These are phyloP conservation scores for Siderastrea siderea DNA, from an alignment of 92 coral and sea anemone species.

Conservation along the genomic window DNA sequence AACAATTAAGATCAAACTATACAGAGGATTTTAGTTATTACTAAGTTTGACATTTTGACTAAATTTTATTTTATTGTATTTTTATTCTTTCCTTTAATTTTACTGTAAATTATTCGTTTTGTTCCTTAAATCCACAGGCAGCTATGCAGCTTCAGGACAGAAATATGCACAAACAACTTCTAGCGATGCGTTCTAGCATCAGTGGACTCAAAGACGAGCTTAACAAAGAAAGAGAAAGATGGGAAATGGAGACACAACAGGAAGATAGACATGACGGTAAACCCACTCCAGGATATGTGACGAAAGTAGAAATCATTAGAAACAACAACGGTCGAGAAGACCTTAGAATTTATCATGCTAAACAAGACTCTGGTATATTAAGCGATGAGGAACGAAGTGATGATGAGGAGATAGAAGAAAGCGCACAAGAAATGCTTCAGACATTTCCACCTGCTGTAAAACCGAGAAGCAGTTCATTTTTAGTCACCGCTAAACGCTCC, in stretches of 20 bases:
- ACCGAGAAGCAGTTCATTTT: slow-evolving; percentile 42
- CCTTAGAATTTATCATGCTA: slow-evolving; percentile 66
- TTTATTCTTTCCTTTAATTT: too few relatives aligned
- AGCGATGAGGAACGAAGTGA: slow-evolving; percentile 72
- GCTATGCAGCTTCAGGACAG: slow-evolving; percentile 79
- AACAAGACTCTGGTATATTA: slow-evolving; percentile 80
- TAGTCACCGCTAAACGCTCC: slow-evolving; percentile 1
- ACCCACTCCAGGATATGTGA: slow-evolving; percentile 39
- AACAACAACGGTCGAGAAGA: background rate
- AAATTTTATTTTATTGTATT: too few relatives aligned
- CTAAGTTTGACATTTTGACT: too few relatives aligned
- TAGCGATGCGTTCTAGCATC: slow-evolving; percentile 57
- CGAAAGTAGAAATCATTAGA: slow-evolving; percentile 37
- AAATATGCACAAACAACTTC: slow-evolving; percentile 71
- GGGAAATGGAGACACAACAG: slow-evolving; percentile 27
- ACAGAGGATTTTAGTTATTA: too few relatives aligned
- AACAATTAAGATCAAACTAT: too few relatives aligned
- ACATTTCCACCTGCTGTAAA: slow-evolving; percentile 20
- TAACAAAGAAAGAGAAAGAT: slow-evolving; percentile 51
- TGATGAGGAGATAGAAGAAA: slow-evolving; percentile 43
- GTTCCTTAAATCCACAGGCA: slow-evolving; percentile 41
- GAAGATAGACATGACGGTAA: background rate
- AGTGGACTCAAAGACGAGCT: slow-evolving; percentile 51
- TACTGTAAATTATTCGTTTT: background rate
- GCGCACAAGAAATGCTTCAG: background rate